Base-by-base conservation (phyloP, 2,888 invertebrate species). In the Papilio protenor region DNA sequence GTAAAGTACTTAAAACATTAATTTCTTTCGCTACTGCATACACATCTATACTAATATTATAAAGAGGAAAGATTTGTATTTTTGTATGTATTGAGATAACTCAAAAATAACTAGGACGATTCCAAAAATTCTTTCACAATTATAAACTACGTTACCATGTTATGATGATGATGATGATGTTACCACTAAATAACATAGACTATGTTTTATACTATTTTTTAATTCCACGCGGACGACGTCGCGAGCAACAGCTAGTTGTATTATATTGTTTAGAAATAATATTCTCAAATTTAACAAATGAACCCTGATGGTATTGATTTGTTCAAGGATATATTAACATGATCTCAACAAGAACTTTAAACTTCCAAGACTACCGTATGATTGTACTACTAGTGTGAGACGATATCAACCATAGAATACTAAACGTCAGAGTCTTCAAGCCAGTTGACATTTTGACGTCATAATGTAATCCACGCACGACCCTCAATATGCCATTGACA, bases 371-470 rank as follows among this genome's bases (percentile, higher is more conserved):
- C n/a, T 4, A n/a, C 21, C n/a, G 45, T 66, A 40, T 4, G 33
- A 40, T 66, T 45, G 33, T 45, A 69, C 40, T 69, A 45, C 3
- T 11, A 40, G 1, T 3, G 66, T 21, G 18, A 45, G 21, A 21
- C 14, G 64, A 18, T 66, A 40, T 66, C 40, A 21, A 45, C 21
- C 21, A 45, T 40, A 45, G 40, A 69, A 40, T 69, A 69, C 40
- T 40, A 40, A 45, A 45, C 5, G 12, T 12, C 45, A 45, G 11
- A 66, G 45, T 21, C 66, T 21, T 45, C 40, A 66, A 64, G 64
- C n/a, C 66, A 69, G 21, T 45, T 66, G 66, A 66, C 66, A 5
- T 45, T 73, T 74, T 77, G 77, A 77, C 77, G 73, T 77, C 66
- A 21, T 77, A 69, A 73, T 73, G 21, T 73, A 73, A 64, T 73